Evolutionary conservation across 2,888 invertebrate species (phyloP), one percentile per base, ranked within the genome.

Genomic region (Chrysodeixis includens): DNA sequence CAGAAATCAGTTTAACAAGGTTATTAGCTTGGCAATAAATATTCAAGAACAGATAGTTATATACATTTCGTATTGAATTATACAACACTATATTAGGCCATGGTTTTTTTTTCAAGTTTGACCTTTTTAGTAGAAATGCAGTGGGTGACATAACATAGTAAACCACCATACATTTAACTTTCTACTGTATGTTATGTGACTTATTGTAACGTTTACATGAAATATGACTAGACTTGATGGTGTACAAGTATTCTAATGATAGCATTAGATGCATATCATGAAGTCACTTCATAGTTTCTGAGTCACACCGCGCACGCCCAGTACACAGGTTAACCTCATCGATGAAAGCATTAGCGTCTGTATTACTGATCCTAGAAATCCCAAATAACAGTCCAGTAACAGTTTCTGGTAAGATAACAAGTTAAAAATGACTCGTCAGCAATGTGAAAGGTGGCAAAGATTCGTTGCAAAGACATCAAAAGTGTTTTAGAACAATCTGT

Each of bases 281-380:
- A 69, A 79, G 72, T 64, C 66, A 71, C 61, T 69, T 56, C 65
- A 66, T 55, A 59, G 61, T 66, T 67, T 68, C 66, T 81, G 83
- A 83, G 76, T 82, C 83, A 82, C 66, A 53, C 62, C 84, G 92
- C 92, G 92, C 92, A 92, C 85, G 91, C 90, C 86, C 89, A 88
- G 81, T 83, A 76, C 77, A 80, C 78, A 79, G 86, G 83, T 88
- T 91, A 90, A 90, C 87, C 89, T 88, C 85, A 86, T 85, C 86
- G 76, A 86, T 82, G 81, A 76, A 83, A 76, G 69, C 68, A 71
- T 78, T 72, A 78, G 69, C 71, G 69, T 64, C 74, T 69, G 5
- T 20, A 1, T 49, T 67, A 73, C 63, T 57, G 58, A 66, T 73
- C 65, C 66, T 58, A 46, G 66, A 70, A 73, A 72, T 70, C 51